Conservation (phyloP, 2,888 invertebrate species). For the Argyresthia goedartella region DNA sequence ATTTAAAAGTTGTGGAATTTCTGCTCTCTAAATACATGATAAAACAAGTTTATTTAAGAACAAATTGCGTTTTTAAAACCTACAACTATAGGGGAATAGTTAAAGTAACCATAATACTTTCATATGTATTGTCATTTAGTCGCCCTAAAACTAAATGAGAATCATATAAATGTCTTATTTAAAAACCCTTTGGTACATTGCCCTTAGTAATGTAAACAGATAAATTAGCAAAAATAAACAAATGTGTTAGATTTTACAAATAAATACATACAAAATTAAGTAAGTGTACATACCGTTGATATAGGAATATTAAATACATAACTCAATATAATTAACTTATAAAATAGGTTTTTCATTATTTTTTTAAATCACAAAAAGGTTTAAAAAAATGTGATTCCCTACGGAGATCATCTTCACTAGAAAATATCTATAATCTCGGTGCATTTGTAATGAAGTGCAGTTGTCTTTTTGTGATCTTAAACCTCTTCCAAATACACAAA, state of each 20-base stretch:
- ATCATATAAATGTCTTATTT: conserved; percentile 40
- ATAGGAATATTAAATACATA: background rate
- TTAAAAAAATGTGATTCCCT: background rate
- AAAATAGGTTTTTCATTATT: background rate
- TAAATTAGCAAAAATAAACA: background rate
- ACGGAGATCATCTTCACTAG: background rate
- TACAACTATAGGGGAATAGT: conserved; percentile 54
- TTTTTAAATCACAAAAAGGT: conserved; percentile 1
- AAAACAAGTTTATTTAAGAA: conserved; percentile 6
- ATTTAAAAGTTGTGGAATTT: background rate
- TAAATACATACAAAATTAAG: background rate
- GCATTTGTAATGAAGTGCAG: background rate
- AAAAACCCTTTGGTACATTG: conserved; percentile 3
- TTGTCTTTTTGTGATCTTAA: conserved; percentile 4
- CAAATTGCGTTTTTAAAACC: conserved; percentile 32
- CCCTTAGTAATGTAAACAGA: background rate
- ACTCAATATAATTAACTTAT: background rate
- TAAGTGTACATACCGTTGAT: background rate
- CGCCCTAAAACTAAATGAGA: conserved; percentile 69
- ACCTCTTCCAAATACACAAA: background rate
- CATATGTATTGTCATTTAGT: conserved; percentile 69
- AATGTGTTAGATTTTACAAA: background rate
- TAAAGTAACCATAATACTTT: conserved; percentile 38
- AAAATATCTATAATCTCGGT: background rate
- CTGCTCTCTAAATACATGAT: conserved; percentile 1